Base-by-base conservation (phyloP, 2,888 invertebrate genomes). In the Diadromus collaris region DNA sequence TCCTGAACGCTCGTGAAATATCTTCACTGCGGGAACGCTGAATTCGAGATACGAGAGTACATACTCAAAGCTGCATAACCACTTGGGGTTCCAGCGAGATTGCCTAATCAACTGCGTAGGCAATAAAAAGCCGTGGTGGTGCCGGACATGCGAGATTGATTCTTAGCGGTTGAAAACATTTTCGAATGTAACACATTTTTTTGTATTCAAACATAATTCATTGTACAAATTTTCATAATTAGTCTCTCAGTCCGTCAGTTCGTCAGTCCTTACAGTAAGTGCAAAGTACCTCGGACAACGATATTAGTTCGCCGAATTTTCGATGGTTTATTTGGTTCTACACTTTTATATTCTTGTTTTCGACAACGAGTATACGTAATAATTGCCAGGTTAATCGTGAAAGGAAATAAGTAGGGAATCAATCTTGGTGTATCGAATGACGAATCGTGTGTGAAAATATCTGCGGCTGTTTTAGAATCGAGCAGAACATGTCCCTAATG, bases 31-130 rank as follows among this genome's bases (percentile, higher is more conserved):
- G 54, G 27, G 6, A 16, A 27, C 54, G 27, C 27, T 54, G 54
- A 54, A 54, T 54, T 54, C 54, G 29, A 27, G 54, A 54, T 27
- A 54, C 54, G 54, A 29, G 54, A 54, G 54, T 54, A 54, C 54
- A 54, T 54, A 54, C 54, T 54, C 54, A 29, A 29, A 54, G 13
- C 54, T 29, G 54, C 54, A 29, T 27, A 54, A 29, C 54, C 16
- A 54, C 54, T 16, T 5, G 10, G 54, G 29, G 10, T 13, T 13
- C 27, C 27, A 16, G n/a, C 54, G 54, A 54, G 54, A 54, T 29
- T 54, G 27, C 6, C 29, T 27, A 54, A 54, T 54, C 27, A 54
- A 29, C 27, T 29, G 27, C 6, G n/a, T 27, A 6, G 29, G 27
- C 29, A 5, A 29, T 29, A 10, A 29, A 54, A 54, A 24, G 2